Conservation (phyloP, 1,140 invertebrate species). For the Colletes gigas region DNA sequence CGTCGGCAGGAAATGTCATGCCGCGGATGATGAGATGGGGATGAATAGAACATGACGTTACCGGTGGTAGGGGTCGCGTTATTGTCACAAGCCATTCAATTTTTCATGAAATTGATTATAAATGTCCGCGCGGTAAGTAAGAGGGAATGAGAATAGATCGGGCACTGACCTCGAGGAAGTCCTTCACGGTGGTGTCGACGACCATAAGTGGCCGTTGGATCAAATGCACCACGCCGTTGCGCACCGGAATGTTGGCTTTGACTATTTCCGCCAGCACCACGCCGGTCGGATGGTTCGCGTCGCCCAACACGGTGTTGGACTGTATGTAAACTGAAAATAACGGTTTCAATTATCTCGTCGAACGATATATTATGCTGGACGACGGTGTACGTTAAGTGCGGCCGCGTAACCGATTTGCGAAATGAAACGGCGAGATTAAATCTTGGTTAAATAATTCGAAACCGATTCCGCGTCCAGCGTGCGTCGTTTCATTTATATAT, state of each 20-base stretch:
- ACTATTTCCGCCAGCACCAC: conserved; percentile 93
- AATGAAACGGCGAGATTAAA: conserved; percentile 10
- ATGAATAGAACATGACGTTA: conserved; percentile 6
- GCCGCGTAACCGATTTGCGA: not conserved
- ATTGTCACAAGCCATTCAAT: conserved; percentile 24
- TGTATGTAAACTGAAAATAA: conserved; percentile 89
- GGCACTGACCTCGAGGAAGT: conserved; percentile 91
- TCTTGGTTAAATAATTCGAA: not conserved
- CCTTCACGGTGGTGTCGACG: conserved; percentile 90
- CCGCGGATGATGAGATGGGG: not conserved
- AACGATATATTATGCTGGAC: not conserved
- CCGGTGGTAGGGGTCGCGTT: conserved; percentile 8
- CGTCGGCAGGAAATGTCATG: not conserved
- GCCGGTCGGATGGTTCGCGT: conserved; percentile 88
- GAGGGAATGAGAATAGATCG: conserved; percentile 1
- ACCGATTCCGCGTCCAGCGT: not conserved
- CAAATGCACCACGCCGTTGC: conserved; percentile 95
- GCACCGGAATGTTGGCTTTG: conserved; percentile 94
- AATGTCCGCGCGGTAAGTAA: not conserved
- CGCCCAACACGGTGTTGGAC: conserved; percentile 91
- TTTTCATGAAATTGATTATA: not conserved
- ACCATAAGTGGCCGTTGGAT: conserved; percentile 95
- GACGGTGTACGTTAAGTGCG: not conserved
- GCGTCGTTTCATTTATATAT: not conserved
- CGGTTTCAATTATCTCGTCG: conserved; percentile 30